Conservation (phyloP, 2,797 vertebrate genomes). For the Macropodus opercularis region DNA sequence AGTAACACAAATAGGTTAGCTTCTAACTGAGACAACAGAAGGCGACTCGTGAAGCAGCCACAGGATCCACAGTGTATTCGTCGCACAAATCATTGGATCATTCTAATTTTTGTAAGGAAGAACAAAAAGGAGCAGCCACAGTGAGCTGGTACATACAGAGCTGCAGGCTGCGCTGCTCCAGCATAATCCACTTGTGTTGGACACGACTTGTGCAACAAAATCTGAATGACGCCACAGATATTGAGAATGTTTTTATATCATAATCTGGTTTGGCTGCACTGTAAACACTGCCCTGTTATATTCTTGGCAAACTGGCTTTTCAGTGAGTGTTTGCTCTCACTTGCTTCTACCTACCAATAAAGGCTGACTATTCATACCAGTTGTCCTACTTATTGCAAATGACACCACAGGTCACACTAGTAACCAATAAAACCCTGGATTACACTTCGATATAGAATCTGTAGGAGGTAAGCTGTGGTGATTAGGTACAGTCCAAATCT, state of each 20-base stretch:
- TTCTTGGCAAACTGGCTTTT: not conserved
- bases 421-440: too few species aligned
- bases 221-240: not conserved
- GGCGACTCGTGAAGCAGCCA: not conserved
- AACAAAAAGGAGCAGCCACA: not conserved
- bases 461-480: too few species aligned
- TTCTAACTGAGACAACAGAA: conserved; percentile 9
- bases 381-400: too few species aligned
- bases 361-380: too few species aligned
- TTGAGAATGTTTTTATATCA: not conserved
- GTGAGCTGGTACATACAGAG: not conserved
- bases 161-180: not conserved
- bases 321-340: not conserved
- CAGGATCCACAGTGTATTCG: too few species aligned
- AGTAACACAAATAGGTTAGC: too few species aligned
- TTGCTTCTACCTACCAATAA: too few species aligned
- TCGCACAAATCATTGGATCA: not conserved
- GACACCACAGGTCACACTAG: too few species aligned
- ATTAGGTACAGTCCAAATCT: not conserved
- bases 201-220: too few species aligned
- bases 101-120: not conserved
- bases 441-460: too few species aligned
- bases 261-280: not conserved
- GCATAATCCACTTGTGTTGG: not conserved
- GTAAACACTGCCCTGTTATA: not conserved